Evolutionary conservation across 2,888 invertebrate genomes (phyloP), one percentile per base, ranked within the genome.

Genomic region (Latrodectus hesperus): DNA sequence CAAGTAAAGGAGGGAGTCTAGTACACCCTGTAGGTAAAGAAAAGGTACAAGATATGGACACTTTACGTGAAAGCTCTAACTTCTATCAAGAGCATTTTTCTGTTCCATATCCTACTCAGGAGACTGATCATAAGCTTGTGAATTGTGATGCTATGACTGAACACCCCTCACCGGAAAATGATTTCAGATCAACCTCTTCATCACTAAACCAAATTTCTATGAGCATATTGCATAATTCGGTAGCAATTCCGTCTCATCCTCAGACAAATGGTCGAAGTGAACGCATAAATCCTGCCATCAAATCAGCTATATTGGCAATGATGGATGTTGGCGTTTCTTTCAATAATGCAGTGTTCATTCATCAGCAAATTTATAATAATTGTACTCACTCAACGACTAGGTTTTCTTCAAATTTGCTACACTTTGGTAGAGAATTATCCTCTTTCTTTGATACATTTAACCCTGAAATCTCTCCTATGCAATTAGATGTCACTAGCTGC

Each of bases 381-480:
- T 14, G 38, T 0, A n/a, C 16, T 6, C 55, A 75, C n/a, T 53
- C 55, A 1, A 9, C 38, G 8, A 60, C 64, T 3, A 64, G 64
- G 5, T 55, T 22, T 22, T 12, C 74, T 10, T 22, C 60, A 12
- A 75, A 75, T 16, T 26, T 75, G 12, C 11, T 55, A 11, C 74
- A 53, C 26, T 74, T 74, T 74, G 74, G 74, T 12, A 74, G 74
- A 51, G 55, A 74, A n/a, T 11, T 74, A 12, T 12, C 52, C 8
- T 22, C 55, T 0, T 74, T 74, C 53, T 74, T 74, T 53, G 74
- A 74, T 22, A 74, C 74, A 8, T 74, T 55, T 26, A 51, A 74
- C 26, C 74, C 55, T 55, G 53, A 74, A 12, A 16, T 72, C 5
- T 17, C 26, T 11, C n/a, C 72, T n/a, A 49, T 51, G 16, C 72